Percentiles rank a stretch among this genome's conserved stretches.
phyloP scores from a whole-genome alignment of 2,113 vertebrate genomes.

The Hydropotes inermis region DNA sequence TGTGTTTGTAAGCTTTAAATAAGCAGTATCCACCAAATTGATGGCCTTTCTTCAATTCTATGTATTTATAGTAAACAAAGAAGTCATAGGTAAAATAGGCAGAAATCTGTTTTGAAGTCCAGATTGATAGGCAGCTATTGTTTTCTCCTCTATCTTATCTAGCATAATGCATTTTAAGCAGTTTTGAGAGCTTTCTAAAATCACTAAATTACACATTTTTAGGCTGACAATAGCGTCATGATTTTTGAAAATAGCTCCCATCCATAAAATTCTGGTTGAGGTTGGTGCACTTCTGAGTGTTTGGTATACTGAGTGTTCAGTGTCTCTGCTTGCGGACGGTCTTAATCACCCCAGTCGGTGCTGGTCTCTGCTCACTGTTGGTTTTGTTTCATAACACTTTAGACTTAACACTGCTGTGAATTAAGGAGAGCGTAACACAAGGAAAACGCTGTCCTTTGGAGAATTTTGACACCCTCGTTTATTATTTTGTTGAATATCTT shows the following conservation, averaged over 20 bases:
- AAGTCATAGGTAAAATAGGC: neutral
- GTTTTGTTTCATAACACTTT: neutral
- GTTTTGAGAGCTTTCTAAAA: slow-evolving; percentile 5
- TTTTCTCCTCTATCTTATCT: neutral
- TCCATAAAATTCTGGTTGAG: neutral
- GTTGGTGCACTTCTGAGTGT: neutral
- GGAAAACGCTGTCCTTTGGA: neutral
- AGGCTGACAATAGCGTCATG: neutral
- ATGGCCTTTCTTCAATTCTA: neutral
- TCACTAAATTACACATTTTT: neutral
- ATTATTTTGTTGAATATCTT: slow-evolving; percentile 2
- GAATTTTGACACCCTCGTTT: neutral
- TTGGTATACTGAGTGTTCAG: neutral
- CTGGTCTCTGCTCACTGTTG: neutral
- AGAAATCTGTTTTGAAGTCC: neutral
- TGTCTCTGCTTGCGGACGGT: neutral
- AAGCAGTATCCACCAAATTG: neutral
- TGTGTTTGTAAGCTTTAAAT: neutral
- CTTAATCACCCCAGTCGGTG: neutral
- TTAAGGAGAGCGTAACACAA: neutral
- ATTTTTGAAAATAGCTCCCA: neutral
- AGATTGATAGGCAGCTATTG: neutral
- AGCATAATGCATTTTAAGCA: slow-evolving; percentile 3
- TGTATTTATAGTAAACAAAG: neutral
- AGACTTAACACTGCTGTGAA: neutral